Base-by-base conservation (phyloP, 2,113 vertebrate species). In the Capra hircus region DNA sequence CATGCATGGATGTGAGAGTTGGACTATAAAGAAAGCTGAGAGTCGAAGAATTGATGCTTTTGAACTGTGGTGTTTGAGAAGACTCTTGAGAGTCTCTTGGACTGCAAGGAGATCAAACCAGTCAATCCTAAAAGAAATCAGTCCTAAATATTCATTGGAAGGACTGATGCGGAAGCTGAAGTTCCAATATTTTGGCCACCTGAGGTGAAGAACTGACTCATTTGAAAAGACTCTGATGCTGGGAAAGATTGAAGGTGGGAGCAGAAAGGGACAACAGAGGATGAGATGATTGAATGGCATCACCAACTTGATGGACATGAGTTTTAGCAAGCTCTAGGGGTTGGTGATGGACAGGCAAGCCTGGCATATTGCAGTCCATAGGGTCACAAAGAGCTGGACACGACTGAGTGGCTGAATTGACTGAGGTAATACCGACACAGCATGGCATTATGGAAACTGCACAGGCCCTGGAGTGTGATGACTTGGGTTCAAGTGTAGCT, bases 11-110 rank as follows among this genome's bases (percentile, higher is more conserved):
- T 40, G n/a, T 36, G n/a, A 71, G 10, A 71, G n/a, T 6, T 71
- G n/a, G 67, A 40, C n/a, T 11, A 40, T 71, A 12, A 71, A 23
- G 67, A 71, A 23, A 40, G 67, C n/a, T 71, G n/a, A 40, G 10
- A 0, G 2, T 2, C 0, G 0, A 71, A 71, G 67, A 71, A 40
- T 12, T 71, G 67, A 71, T 71, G n/a, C n/a, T 71, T 40, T 23
- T 71, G 67, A 71, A 40, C 67, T 71, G 2, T 71, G 67, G 67
- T 23, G n/a, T 23, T 71, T 5, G 64, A 67, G 33, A 71, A 71
- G 67, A 40, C 67, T 40, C n/a, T 23, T 71, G 67, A 3, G 67
- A 36, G n/a, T 71, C 9, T 2, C n/a, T 36, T 36, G n/a, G n/a
- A 71, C n/a, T 36, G n/a, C 67, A 71, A 36, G 64, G n/a, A 12